Evolutionary conservation across 2,888 invertebrate species (phyloP).

Genomic region (Cosmorhoe ocellata): DNA sequence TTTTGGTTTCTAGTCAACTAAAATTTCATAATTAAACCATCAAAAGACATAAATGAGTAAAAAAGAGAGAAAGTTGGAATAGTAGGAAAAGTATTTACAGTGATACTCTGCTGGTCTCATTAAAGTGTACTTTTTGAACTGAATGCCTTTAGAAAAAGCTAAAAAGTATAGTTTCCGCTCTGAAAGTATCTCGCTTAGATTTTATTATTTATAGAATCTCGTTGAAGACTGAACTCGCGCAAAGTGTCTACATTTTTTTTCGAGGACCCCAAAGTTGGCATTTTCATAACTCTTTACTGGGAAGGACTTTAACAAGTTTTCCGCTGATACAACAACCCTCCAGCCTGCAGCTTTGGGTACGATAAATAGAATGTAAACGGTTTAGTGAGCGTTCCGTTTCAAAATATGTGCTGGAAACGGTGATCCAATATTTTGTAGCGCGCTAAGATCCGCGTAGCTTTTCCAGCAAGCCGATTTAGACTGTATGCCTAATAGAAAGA

Average conservation of each 20-base stretch:
- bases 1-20: too few species aligned
- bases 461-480: constrained; percentile 21
- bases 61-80: constrained; percentile 5
- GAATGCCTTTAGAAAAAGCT: constrained; percentile 54
- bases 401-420: constrained; percentile 37
- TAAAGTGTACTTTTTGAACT: constrained; percentile 41
- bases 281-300: constrained; percentile 76
- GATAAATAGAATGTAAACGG: constrained; percentile 51
- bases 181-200: constrained; percentile 60
- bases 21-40: too few species aligned
- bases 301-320: constrained; percentile 70
- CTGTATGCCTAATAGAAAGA: constrained; percentile 18
- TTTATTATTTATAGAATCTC: constrained; percentile 72
- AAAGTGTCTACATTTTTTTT: constrained; percentile 65
- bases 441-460: constrained; percentile 37
- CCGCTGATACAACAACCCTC: constrained; percentile 60
- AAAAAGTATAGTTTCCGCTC: constrained; percentile 60
- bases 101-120: constrained; percentile 29
- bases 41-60: neutral
- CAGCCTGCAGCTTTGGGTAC: constrained; percentile 34
- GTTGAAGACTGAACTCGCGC: constrained; percentile 63
- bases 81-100: constrained; percentile 29
- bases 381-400: constrained; percentile 40
- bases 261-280: constrained; percentile 66
- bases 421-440: constrained; percentile 37